Evolutionary conservation across 2,888 invertebrate genomes (phyloP), one percentile per base, ranked within the genome.

Genomic region (Rhagonycha lutea): DNA sequence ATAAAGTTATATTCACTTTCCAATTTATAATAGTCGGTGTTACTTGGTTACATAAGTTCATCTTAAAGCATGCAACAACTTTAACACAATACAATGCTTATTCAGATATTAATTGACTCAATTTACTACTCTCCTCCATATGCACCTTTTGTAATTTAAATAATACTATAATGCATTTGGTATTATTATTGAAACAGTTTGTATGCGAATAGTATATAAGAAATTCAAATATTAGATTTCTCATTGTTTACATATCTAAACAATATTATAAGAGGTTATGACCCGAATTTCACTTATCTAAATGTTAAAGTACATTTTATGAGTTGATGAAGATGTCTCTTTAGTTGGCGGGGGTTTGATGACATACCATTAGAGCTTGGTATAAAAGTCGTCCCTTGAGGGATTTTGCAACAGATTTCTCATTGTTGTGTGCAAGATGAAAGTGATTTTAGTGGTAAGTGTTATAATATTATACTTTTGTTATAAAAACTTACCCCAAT

Each of bases 211-310:
- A 4, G 47, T 65, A 23, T 23, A 24, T 65, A 65, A 65, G 47
- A 47, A 24, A 65, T 65, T 65, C 63, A 65, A 23, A 24, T 62
- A 62, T 24, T 65, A 65, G 63, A 23, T 65, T 65, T 65, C 26
- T 26, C 74, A 73, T 72, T 79, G 61, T 73, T 70, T 79, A 70
- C 68, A 68, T 74, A 69, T 68, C 69, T 32, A 71, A 75, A 80
- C 80, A 81, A 79, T 76, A 29, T 28, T 81, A 74, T 82, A 83
- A 83, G 86, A 87, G 85, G 86, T 86, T 86, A 82, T 85, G 86
- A 86, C 86, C 85, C 84, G 86, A 85, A 85, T 86, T 85, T 85
- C 85, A 86, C 86, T 85, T 86, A 84, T 84, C 83, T 84, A 86
- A 86, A 86, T 85, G 86, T 85, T 86, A 84, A 83, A 82, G 81